Evolutionary conservation across 1,140 invertebrate species (phyloP).

Genomic region (Trachymyrmex septentrionalis): DNA sequence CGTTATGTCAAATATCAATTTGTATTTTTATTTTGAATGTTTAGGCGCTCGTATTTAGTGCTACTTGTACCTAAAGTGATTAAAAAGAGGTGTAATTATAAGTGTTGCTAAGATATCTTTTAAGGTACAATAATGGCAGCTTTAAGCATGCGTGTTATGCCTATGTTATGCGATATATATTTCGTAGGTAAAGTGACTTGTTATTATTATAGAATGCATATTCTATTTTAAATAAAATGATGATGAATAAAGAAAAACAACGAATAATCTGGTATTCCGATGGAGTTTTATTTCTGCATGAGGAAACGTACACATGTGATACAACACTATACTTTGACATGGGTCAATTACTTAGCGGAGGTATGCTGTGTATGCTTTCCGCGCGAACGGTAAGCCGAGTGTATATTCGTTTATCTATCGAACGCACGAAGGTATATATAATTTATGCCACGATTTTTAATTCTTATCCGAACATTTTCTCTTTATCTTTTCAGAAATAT

Average conservation of each 20-base stretch:
- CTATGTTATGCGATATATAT: slow-evolving; percentile 17
- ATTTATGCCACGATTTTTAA: slow-evolving; percentile 10
- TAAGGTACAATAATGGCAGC: slow-evolving; percentile 34
- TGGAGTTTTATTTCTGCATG: slow-evolving; percentile 80
- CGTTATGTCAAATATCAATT: not conserved
- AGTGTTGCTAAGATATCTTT: not conserved
- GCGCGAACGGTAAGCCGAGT: slow-evolving; percentile 76
- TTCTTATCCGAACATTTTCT: slow-evolving; percentile 34
- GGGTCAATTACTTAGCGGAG: slow-evolving; percentile 76
- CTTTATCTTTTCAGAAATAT: not conserved
- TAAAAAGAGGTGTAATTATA: slow-evolving; percentile 28
- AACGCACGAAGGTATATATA: slow-evolving; percentile 59
- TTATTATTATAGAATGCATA: slow-evolving; percentile 23
- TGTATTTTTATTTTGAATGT: not conserved
- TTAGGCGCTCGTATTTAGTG: not conserved
- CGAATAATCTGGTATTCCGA: slow-evolving; percentile 58
- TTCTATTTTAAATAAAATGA: slow-evolving; percentile 64
- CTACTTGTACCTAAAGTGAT: not conserved
- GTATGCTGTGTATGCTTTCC: slow-evolving; percentile 80
- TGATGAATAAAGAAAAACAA: slow-evolving; percentile 12
- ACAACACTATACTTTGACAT: slow-evolving; percentile 77
- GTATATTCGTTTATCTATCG: slow-evolving; percentile 66
- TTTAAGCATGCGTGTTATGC: slow-evolving; percentile 36
- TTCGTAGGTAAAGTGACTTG: slow-evolving; percentile 32
- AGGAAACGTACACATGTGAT: slow-evolving; percentile 79